Evolutionary conservation across 37 sponge, comb jelly and placozoan species (phyloP), one percentile per base, ranked within the genome.

Genomic region (Oscarella lobularis): DNA sequence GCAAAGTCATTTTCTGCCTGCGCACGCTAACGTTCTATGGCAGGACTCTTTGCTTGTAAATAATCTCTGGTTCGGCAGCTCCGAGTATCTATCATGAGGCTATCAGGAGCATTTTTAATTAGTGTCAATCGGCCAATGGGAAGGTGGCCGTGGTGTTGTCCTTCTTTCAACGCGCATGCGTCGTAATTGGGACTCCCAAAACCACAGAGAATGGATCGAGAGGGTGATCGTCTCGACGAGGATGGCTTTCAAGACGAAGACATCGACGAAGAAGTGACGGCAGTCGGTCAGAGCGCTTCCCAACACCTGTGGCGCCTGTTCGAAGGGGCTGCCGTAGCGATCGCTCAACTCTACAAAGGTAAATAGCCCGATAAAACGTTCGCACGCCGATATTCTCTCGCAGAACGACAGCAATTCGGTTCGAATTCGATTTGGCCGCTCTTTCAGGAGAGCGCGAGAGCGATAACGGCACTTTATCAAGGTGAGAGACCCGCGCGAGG

Each of bases 261-360:
- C 60, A 20, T 48, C 60, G 60, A 48, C 60, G 60, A 48, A 20
- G 60, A 48, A 20, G 60, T 48, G 20, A 27, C 60, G 20, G 20
- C 9, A 9, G 60, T 48, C 9, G 14, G 60, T 20, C 14, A 48
- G 20, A 9, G 20, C 60, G 60, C 60, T 20, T 27, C 60, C 9
- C 14, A 48, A 9, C 60, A 48, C 60, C 9, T 48, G 60, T 48
- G 60, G 60, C 60, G 60, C 60, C 60, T 48, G 14, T 48, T 48
- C 60, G 60, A 48, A 20, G 20, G 14, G 60, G 9, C 60, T 48
- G 60, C 60, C 14, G 60, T 48, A 9, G 60, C 60, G 20, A 48
- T 48, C 60, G 60, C 60, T 20, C 60, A 48, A 48, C 60, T 48
- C 60, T 48, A 48, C 60, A 48, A 48, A 48, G 60, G 60, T 48